These are phyloP conservation scores for Hydractinia symbiolongicarpus DNA, from an alignment of 30 jellyfish, hydroid and myxozoan species.

Conservation along the genomic window DNA sequence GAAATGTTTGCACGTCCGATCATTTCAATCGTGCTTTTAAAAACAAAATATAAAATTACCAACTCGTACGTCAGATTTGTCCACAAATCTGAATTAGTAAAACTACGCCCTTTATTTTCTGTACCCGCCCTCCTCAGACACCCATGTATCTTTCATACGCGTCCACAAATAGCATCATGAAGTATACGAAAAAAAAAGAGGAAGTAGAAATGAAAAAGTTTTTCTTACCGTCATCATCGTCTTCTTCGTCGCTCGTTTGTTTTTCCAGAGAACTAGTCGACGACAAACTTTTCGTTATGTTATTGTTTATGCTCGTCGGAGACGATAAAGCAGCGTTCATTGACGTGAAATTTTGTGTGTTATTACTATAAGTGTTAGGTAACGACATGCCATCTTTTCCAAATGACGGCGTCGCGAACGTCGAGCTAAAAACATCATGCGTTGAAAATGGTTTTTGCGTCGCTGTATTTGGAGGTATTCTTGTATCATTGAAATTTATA, in stretches of 20 bases:
- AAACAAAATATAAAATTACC: no score
- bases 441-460: not conserved
- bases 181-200: not conserved
- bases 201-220: not conserved
- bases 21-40: no score
- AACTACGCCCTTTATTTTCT: no score
- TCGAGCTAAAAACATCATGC: not conserved
- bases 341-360: constrained; percentile 11
- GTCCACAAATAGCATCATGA: no score
- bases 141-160: no score
- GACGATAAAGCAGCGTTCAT: not conserved
- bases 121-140: no score
- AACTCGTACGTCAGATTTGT: no score
- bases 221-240: constrained; percentile 19
- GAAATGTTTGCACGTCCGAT: no score
- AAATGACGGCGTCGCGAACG: not conserved
- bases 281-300: constrained; percentile 7
- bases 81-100: no score
- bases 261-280: constrained; percentile 23
- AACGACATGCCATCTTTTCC: constrained; percentile 1
- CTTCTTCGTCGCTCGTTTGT: constrained; percentile 21
- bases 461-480: not conserved
- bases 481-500: not conserved
- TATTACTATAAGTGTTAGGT: not conserved
- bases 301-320: constrained; percentile 8